phyloP scores from a whole-genome alignment of 2,113 vertebrate genomes.

The Hyperopisus bebe region DNA sequence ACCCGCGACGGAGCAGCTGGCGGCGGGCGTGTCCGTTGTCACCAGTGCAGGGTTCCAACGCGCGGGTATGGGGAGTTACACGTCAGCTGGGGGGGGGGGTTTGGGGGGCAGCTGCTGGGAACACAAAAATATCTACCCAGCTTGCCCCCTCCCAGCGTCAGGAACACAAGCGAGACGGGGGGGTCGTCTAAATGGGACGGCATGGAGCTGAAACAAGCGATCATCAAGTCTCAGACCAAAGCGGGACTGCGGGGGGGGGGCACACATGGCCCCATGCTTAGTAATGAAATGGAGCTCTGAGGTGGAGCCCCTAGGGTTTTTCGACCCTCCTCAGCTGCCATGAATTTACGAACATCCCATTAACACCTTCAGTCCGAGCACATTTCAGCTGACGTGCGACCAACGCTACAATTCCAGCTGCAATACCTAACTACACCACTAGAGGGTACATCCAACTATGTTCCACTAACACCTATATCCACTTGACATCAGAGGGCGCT shows the following conservation, averaged over 20 bases:
- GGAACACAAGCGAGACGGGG: not conserved
- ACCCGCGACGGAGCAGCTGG: not conserved
- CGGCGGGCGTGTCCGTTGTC: not conserved
- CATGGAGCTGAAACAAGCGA: not conserved
- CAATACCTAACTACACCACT: not conserved
- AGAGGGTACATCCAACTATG: not conserved
- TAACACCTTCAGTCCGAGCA: not conserved
- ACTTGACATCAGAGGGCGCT: not conserved
- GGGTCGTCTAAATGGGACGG: not conserved
- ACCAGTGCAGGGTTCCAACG: not conserved
- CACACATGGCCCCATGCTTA: not conserved
- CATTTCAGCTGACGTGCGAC: not conserved
- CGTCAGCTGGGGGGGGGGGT: not conserved
- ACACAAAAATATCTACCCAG: conserved; percentile 9
- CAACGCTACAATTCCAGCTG: not conserved
- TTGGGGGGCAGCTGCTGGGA: conserved; percentile 8
- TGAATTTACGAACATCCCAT: not conserved
- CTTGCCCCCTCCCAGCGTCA: not conserved
- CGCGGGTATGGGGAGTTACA: not conserved
- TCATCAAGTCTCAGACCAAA: not conserved
- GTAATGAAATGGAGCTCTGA: not conserved
- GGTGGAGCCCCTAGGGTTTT: not conserved
- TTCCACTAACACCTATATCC: not conserved
- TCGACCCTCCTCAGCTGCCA: not conserved
- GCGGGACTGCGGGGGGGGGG: not conserved